Base-by-base conservation (phyloP, 2,888 invertebrate genomes). In the Eristalinus aeneus region DNA sequence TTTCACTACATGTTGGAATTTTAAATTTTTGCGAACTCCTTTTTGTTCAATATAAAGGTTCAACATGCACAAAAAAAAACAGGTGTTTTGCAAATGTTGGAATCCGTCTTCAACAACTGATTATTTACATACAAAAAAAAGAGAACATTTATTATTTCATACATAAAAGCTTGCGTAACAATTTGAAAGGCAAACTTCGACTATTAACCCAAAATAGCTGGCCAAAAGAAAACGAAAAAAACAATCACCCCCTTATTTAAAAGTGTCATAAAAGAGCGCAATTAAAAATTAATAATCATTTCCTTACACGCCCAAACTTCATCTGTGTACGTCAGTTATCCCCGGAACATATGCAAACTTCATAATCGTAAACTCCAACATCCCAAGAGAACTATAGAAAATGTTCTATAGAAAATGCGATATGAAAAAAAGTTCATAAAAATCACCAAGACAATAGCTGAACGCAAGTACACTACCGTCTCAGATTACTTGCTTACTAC, bases 401-500 rank as follows among this genome's bases (percentile, higher is more conserved):
- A 58, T n/a, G n/a, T n/a, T n/a, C n/a, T n/a, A n/a, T n/a, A n/a
- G n/a, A n/a, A n/a, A n/a, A n/a, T n/a, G n/a, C n/a, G n/a, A n/a
- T 39, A 60, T 16, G 67, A 39, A 73, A 20, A 67, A 67, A 67
- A 80, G n/a, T 27, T 36, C 53, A 46, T 78, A 65, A 69, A 73
- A 78, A 36, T 56, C 20, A 61, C 72, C 73, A 73, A 77, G 77
- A 85, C 78, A 69, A 77, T 69, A 69, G 69, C 69, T 46, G 53
- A 71, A 54, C 61, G 65, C 74, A 77, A 82, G 82, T 78, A 46
- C 72, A 34, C 68, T 39, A 65, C 54, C 46, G 69, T 82, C 76
- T 86, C 86, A 46, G 39, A 74, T 86, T 86, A 86, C 86, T 74
- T 86, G 82, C 86, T 74, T 77, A 86, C 76, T 61, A 63, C 75